phyloP scores from a whole-genome alignment of 2,113 vertebrate species.

The Peromyscus leucopus region DNA sequence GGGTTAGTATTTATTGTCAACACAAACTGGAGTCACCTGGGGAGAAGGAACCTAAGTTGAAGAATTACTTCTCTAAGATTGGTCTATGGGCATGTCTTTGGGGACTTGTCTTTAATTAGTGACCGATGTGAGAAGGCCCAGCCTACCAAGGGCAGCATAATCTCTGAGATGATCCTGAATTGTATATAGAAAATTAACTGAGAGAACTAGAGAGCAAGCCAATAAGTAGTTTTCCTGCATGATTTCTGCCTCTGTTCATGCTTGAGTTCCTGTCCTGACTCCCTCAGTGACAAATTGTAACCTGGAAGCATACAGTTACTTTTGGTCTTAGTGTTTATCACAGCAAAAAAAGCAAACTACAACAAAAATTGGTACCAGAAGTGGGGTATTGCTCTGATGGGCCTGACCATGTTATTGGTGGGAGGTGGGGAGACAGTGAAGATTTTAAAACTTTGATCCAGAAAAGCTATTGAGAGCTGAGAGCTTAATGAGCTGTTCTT shows the following conservation, averaged over 20 bases:
- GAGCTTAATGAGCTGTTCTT: not conserved
- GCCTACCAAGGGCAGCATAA: not conserved
- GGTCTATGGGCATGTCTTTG: not conserved
- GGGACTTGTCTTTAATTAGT: not conserved
- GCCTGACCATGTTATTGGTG: not conserved
- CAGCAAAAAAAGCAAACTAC: not conserved
- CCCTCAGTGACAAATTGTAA: not conserved
- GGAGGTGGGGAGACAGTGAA: not conserved
- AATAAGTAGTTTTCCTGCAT: not conserved
- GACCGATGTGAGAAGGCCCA: not conserved
- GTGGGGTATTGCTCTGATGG: not conserved
- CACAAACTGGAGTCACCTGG: not conserved
- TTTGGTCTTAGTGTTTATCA: not conserved
- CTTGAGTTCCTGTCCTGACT: not conserved
- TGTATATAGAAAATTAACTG: not conserved
- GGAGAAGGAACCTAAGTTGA: not conserved
- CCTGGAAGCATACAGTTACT: not conserved
- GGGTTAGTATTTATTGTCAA: not conserved
- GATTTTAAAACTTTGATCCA: not conserved
- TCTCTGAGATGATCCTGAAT: not conserved
- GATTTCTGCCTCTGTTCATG: not conserved
- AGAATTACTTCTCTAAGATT: not conserved
- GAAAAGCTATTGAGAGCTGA: not conserved
- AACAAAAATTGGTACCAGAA: not conserved
- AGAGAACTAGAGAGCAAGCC: not conserved